A percentile compares a stretch with the other conserved stretches of the same genome.
phyloP scores from a whole-genome alignment of 2,113 vertebrate genomes.

The Antennarius striatus region DNA sequence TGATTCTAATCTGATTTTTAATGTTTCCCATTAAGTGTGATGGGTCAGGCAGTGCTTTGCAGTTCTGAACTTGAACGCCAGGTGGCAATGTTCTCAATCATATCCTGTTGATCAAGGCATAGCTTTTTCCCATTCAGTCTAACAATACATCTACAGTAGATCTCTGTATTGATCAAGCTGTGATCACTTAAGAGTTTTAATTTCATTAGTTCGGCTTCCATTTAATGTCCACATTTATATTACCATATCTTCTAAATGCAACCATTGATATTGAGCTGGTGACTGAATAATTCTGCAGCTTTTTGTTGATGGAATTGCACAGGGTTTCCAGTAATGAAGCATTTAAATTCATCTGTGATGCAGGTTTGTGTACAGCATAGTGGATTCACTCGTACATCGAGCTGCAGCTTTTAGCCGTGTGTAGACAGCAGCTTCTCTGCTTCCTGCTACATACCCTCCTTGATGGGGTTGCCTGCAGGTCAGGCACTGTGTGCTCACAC shows the following conservation, averaged over 20 bases:
- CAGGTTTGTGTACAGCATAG: neutral
- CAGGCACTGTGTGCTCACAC: conserved; percentile 36
- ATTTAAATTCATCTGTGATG: no score
- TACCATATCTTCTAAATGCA: no score
- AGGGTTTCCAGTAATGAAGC: neutral
- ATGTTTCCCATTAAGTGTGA: no score
- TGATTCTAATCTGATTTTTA: no score
- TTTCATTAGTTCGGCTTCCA: neutral
- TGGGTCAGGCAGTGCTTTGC: no score
- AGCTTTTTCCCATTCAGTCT: neutral
- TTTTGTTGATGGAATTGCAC: conserved; percentile 12
- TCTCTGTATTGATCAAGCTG: conserved; percentile 9
- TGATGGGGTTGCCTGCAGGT: conserved; percentile 55
- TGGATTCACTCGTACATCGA: neutral
- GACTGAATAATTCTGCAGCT: neutral
- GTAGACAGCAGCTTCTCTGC: conserved; percentile 5
- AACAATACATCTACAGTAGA: conserved; percentile 3
- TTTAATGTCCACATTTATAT: no score
- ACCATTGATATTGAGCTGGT: neutral
- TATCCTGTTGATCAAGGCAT: no score
- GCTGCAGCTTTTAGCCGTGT: conserved; percentile 2
- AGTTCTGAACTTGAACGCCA: no score
- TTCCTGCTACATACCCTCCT: conserved; percentile 17
- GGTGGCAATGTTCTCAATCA: no score
- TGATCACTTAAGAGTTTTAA: conserved; percentile 8